Conservation (phyloP, 2,888 invertebrate genomes). For the Cryptocephalus moraei region DNA sequence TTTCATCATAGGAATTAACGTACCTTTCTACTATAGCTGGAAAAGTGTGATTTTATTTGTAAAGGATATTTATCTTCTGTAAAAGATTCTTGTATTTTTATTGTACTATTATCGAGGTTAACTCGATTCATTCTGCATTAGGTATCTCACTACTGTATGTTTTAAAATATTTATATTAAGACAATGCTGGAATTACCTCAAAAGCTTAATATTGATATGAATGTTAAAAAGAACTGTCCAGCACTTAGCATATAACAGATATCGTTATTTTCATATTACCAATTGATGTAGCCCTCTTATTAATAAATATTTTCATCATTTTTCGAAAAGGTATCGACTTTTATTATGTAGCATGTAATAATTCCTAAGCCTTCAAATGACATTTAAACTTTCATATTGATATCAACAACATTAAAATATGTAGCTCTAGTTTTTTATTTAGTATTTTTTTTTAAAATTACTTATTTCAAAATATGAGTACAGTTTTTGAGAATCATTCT, state of each 20-base stretch:
- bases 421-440: too few relatives aligned
- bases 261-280: conserved; percentile 39
- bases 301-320: conserved; percentile 41
- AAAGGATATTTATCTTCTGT: conserved; percentile 35
- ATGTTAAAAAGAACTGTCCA: conserved; percentile 22
- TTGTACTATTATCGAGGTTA: conserved; percentile 22
- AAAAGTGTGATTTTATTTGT: conserved; percentile 38
- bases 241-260: conserved; percentile 26
- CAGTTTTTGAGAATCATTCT: too few relatives aligned
- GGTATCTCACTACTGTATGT: conserved; percentile 29
- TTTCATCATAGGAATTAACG: conserved; percentile 25
- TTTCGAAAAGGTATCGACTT: conserved; percentile 20
- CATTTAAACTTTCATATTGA: too few relatives aligned
- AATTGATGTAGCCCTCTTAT: conserved; percentile 39
- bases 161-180: conserved; percentile 24
- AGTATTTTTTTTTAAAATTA: too few relatives aligned
- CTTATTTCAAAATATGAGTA: too few relatives aligned
- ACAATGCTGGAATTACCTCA: conserved; percentile 28
- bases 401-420: too few relatives aligned
- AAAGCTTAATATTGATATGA: conserved; percentile 14
- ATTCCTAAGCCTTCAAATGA: neutral
- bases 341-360: conserved; percentile 1
- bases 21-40: conserved; percentile 37
- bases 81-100: conserved; percentile 37
- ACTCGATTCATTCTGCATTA: conserved; percentile 21